A percentile compares a stretch with the other conserved stretches of the same genome.
Conservation (phyloP, 2,113 vertebrate species). For the Euleptes europaea region DNA sequence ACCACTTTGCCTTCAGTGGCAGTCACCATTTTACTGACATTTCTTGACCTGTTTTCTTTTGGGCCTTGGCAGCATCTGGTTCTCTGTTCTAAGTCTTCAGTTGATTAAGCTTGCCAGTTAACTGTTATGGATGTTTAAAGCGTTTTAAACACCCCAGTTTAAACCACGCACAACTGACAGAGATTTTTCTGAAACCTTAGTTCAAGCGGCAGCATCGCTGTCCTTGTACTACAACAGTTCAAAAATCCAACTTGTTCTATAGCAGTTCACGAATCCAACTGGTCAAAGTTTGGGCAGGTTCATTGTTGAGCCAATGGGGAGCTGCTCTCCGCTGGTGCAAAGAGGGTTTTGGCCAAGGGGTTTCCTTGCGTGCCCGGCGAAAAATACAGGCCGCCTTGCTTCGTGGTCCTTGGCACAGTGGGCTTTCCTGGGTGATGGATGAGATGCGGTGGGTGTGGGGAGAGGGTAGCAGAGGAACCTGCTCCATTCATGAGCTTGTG, state of each 20-base stretch:
- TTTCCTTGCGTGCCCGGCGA: not conserved
- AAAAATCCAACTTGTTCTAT: not conserved
- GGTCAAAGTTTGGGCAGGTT: not conserved
- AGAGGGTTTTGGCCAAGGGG: not conserved
- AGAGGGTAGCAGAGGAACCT: no score
- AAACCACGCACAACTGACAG: rapidly evolving
- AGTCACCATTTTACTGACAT: no score
- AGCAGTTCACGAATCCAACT: not conserved
- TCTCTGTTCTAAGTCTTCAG: rapidly evolving
- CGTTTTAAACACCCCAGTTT: not conserved
- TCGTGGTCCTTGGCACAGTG: no score
- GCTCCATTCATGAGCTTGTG: no score
- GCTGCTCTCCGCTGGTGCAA: not conserved
- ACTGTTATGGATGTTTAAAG: not conserved
- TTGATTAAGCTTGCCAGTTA: not conserved
- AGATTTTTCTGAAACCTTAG: not conserved
- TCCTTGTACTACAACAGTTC: not conserved
- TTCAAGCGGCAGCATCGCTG: not conserved
- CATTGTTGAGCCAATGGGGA: not conserved
- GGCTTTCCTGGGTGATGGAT: not conserved
- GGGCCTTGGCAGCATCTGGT: not conserved
- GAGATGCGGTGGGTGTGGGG: not conserved
- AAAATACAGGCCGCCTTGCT: not conserved
- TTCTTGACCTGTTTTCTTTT: not conserved
- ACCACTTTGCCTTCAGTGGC: not conserved